phyloP scores from a whole-genome alignment of 2,113 vertebrate genomes.

The Gracilinanus agilis region DNA sequence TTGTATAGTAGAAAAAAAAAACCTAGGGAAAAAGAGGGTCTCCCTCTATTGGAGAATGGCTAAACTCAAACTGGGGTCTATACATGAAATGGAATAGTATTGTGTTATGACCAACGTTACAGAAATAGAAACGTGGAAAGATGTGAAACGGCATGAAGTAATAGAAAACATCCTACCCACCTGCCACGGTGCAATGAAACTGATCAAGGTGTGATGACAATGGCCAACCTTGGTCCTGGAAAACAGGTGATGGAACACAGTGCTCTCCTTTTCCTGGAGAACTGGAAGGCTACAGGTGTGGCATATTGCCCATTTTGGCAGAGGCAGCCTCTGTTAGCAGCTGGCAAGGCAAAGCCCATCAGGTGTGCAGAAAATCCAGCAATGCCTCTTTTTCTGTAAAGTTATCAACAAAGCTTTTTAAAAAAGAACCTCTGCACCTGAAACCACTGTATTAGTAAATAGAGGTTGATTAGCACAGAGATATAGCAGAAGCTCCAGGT shows the following conservation, averaged over 20 bases:
- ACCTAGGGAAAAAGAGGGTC: not conserved
- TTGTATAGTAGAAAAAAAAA: not conserved
- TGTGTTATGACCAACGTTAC: too few relatives aligned
- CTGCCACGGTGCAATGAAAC: not conserved
- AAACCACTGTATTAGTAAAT: not conserved
- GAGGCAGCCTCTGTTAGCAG: not conserved
- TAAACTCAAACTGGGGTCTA: not conserved
- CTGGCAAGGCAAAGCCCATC: not conserved
- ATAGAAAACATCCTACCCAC: not conserved
- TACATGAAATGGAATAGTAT: not conserved
- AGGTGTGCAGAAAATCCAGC: not conserved
- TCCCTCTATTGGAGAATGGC: not conserved
- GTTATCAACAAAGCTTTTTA: not conserved
- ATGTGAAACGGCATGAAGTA: not conserved
- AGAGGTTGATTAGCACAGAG: not conserved
- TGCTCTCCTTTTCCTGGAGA: not conserved
- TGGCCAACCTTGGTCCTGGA: not conserved
- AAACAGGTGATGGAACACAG: not conserved
- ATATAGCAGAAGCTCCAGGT: not conserved
- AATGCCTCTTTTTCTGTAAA: not conserved
- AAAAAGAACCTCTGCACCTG: not conserved
- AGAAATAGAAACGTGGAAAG: not conserved
- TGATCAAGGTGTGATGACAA: not conserved
- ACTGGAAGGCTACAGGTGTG: rapidly evolving
- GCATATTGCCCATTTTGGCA: not conserved